phyloP scores from a whole-genome alignment of 2,113 vertebrate genomes.

The Cynopterus brachyotis region DNA sequence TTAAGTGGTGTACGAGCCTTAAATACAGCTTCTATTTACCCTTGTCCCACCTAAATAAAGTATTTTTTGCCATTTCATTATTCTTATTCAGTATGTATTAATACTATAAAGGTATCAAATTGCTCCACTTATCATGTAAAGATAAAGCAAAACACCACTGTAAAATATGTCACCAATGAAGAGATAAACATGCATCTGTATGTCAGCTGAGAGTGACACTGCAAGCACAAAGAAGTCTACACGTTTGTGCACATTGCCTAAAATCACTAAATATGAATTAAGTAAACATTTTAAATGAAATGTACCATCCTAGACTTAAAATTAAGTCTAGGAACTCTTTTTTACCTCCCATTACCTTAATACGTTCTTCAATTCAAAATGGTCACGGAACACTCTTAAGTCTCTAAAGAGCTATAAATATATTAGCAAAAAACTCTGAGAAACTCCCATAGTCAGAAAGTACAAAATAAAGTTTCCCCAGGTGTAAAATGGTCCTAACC shows the following conservation, averaged over 20 bases:
- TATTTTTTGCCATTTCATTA: background rate
- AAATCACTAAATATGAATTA: background rate
- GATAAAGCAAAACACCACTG: slow-evolving; percentile 15
- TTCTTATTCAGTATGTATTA: background rate
- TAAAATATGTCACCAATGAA: slow-evolving; percentile 44
- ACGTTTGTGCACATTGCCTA: background rate
- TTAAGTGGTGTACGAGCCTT: background rate
- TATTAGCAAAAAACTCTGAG: slow-evolving; percentile 12
- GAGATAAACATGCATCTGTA: slow-evolving; percentile 4
- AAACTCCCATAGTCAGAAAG: slow-evolving; percentile 26
- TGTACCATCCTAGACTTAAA: slow-evolving; percentile 9
- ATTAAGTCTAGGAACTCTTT: background rate
- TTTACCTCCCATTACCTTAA: slow-evolving; percentile 16
- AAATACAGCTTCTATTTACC: background rate
- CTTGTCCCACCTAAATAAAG: background rate
- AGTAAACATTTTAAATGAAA: slow-evolving; percentile 19
- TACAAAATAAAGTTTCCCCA: slow-evolving; percentile 21
- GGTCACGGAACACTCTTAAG: slow-evolving; percentile 39
- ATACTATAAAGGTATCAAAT: background rate
- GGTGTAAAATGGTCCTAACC: background rate
- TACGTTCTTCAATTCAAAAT: slow-evolving; percentile 24
- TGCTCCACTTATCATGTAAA: background rate
- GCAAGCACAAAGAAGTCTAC: background rate
- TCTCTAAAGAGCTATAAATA: slow-evolving; percentile 33
- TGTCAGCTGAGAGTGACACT: background rate